These are phyloP conservation scores for Sthenelais limicola DNA, from an alignment of 2,888 invertebrate species.

Conservation along the genomic window DNA sequence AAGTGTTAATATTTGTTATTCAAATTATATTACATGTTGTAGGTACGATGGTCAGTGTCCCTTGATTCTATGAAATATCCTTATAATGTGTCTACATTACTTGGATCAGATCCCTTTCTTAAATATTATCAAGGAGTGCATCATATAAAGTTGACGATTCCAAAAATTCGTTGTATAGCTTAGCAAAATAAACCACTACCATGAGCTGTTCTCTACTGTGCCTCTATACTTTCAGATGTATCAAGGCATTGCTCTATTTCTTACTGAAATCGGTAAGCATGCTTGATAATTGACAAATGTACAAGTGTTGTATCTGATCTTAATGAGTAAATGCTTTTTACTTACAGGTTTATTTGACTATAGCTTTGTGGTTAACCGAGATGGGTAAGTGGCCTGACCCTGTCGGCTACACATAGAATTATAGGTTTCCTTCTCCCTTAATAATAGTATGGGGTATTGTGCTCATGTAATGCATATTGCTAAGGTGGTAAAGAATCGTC, in stretches of 20 bases:
- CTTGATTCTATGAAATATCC: too few relatives aligned
- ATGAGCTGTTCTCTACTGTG: too few relatives aligned
- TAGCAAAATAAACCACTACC: too few relatives aligned
- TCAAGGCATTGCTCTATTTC: conserved; percentile 27
- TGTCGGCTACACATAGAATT: background rate
- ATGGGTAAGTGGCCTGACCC: conserved; percentile 46
- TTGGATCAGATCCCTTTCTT: too few relatives aligned
- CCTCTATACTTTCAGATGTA: conserved; percentile 34
- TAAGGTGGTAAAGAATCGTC: too few relatives aligned
- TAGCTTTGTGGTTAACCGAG: conserved; percentile 52
- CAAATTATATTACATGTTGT: too few relatives aligned
- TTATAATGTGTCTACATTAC: too few relatives aligned
- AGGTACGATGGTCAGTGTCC: too few relatives aligned
- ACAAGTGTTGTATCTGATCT: background rate
- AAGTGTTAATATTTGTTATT: background rate
- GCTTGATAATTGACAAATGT: background rate
- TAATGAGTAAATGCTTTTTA: conserved; percentile 6
- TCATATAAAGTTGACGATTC: too few relatives aligned
- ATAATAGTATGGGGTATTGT: background rate
- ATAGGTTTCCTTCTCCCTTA: background rate
- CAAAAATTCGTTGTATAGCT: too few relatives aligned
- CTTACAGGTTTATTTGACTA: conserved; percentile 49
- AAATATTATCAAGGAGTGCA: too few relatives aligned
- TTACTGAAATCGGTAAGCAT: conserved; percentile 44
- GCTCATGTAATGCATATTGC: background rate